These are phyloP conservation scores for Acrobasis repandana DNA, from an alignment of 2,888 invertebrate genomes.

Conservation along the genomic window DNA sequence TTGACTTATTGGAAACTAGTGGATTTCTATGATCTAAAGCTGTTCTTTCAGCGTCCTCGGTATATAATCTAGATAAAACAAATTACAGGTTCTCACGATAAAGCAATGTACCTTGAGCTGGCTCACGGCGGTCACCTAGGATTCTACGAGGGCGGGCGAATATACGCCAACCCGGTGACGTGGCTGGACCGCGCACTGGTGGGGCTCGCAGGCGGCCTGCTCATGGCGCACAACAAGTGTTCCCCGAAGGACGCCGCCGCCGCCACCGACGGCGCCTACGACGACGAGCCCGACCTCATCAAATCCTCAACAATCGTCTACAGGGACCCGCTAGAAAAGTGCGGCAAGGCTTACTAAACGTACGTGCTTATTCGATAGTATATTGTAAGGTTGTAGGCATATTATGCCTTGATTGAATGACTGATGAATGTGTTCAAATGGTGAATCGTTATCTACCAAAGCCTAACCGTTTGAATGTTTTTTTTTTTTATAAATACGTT, in stretches of 20 bases:
- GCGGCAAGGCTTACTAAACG: constrained; percentile 24
- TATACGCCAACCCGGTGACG: constrained; percentile 94
- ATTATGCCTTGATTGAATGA: neutral
- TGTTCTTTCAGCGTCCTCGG: no score
- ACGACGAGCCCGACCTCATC: constrained; percentile 71
- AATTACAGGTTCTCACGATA: constrained; percentile 84
- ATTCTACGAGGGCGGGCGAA: constrained; percentile 94
- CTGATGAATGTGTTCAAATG: constrained; percentile 9
- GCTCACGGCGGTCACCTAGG: constrained; percentile 97
- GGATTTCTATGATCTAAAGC: no score
- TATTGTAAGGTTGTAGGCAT: neutral
- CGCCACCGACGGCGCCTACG: constrained; percentile 36
- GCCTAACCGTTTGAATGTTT: constrained; percentile 17
- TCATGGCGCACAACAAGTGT: constrained; percentile 82
- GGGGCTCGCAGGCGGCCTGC: constrained; percentile 89
- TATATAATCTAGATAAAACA: no score
- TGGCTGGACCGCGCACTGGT: constrained; percentile 96
- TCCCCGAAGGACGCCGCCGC: constrained; percentile 47
- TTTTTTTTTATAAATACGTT: no score
- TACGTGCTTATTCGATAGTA: neutral
- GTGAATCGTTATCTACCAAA: constrained; percentile 13
- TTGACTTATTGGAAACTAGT: no score
- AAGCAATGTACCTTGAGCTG: constrained; percentile 89
- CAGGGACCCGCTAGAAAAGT: constrained; percentile 66
- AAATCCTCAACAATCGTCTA: constrained; percentile 71